These are phyloP conservation scores for Tursiops truncatus DNA, from an alignment of 2,113 vertebrate genomes.

Conservation along the genomic window DNA sequence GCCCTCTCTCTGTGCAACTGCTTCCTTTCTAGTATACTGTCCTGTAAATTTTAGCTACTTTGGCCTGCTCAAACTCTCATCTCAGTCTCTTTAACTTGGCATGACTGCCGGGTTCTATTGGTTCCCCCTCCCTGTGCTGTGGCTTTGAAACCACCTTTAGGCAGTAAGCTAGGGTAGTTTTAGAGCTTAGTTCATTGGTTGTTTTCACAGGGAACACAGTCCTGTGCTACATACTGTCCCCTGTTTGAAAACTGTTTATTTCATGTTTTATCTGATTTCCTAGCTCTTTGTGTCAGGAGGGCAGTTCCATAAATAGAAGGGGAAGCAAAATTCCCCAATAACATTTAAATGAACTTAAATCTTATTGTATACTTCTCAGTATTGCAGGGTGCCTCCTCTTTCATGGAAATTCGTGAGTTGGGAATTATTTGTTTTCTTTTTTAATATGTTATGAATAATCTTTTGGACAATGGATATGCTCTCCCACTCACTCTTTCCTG, in stretches of 20 bases:
- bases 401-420: neutral
- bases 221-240: neutral
- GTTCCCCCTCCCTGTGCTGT: neutral
- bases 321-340: neutral
- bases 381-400: neutral
- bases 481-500: neutral
- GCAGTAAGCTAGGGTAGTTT: neutral
- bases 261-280: neutral
- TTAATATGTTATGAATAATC: neutral
- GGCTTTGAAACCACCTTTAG: neutral
- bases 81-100: neutral
- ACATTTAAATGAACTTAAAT: neutral
- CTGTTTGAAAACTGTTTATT: neutral
- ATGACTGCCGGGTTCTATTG: neutral
- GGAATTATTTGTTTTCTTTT: slow-evolving; percentile 22
- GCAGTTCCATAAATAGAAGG: neutral
- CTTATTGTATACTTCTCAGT: neutral
- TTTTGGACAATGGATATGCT: neutral
- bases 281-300: neutral
- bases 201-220: neutral
- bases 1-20: neutral
- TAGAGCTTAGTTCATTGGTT: neutral
- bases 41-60: neutral
- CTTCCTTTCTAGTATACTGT: neutral
- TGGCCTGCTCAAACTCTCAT: neutral